Percentiles rank a stretch among this genome's conserved stretches.
Conservation (phyloP, 2,797 vertebrate species). For the Hirundo rustica region DNA sequence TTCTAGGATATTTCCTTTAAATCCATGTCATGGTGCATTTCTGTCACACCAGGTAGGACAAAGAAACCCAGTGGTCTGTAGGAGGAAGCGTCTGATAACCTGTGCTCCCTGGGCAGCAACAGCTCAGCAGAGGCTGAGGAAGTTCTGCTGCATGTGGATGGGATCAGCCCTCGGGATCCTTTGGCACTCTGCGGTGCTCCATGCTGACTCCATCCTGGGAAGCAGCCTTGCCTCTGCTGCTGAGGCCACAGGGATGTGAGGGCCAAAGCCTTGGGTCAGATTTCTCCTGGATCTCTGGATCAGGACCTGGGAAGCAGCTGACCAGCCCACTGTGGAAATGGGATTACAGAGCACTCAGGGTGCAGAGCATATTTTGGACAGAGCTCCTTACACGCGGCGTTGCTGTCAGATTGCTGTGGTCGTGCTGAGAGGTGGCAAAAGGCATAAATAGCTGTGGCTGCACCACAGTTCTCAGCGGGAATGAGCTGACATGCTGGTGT, state of each 20-base stretch:
- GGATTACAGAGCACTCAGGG: background rate
- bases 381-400: background rate
- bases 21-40: background rate
- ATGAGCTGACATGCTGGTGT: background rate
- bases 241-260: background rate
- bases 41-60: background rate
- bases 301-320: background rate
- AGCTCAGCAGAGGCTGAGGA: background rate
- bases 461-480: background rate
- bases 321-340: background rate
- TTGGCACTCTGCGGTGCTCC: accelerated
- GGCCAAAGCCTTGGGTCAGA: background rate
- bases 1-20: background rate
- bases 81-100: background rate
- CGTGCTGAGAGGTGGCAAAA: background rate
- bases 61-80: background rate
- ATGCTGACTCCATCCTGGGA: background rate
- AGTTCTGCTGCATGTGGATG: background rate
- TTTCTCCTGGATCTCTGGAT: background rate
- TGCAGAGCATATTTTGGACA: background rate
- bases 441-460: background rate
- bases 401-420: background rate
- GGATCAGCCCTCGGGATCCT: background rate
- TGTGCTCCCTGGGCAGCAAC: background rate
- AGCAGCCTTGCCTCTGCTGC: background rate